Base-by-base conservation (phyloP, 1,140 invertebrate species). In the Lanistes nyassanus region DNA sequence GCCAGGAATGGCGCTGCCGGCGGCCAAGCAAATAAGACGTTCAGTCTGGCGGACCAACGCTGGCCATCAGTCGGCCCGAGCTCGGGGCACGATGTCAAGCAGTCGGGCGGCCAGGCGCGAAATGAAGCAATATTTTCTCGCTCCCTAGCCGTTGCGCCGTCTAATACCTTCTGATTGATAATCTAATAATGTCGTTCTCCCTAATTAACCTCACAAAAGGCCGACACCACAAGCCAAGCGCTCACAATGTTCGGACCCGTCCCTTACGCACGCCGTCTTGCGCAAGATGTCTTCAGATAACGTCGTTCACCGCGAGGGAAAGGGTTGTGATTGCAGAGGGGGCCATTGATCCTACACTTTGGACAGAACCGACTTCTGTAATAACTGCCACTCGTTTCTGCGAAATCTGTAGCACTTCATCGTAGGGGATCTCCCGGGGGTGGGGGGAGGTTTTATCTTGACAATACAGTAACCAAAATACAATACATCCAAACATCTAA, bases 181-280 rank as follows among this genome's bases (percentile, higher is more conserved):
- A 68, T 68, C 73, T 75, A 75, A 75, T 75, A 75, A 75, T 75
- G 73, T 75, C 73, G 73, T 67, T 75, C 55, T 55, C 73, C 37
- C 73, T 75, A 75, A 75, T 75, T 75, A 75, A 75, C 73, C 73
- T 75, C 73, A 75, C 73, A 75, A 75, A 72, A 55, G 55, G 70
- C 70, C 55, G 7, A 37, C 70, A 36, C 70, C 70, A 36, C 26
- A 21, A 62, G 34, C 70, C 70, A 55, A 16, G 56, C 53, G 47
- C 70, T 5, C 16, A 29, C 56, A 62, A 42, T 72, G 70, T 72
- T 55, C 42, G n/a, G n/a, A n/a, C n/a, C n/a, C n/a, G n/a, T n/a
- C n/a, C n/a, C n/a, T n/a, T n/a, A n/a, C n/a, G n/a, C n/a, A n/a
- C n/a, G 42, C 42, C 42, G 42, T 13, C 9, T 47, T 47, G 42